A percentile compares a stretch with the other conserved stretches of the same genome.
Evolutionary conservation across 2,888 invertebrate genomes (phyloP).

Genomic region (Eledona agricola): DNA sequence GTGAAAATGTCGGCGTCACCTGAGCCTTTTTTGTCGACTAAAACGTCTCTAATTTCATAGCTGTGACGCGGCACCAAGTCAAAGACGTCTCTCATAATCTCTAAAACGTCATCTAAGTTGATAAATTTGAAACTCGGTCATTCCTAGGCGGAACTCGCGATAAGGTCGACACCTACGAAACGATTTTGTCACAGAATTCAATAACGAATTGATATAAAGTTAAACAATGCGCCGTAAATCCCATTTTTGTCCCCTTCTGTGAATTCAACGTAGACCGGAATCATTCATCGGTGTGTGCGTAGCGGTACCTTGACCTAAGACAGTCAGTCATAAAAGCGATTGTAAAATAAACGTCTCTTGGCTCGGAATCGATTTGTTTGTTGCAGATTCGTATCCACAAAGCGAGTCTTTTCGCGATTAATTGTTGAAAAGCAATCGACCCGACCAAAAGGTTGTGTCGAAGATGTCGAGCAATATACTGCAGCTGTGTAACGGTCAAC

Average conservation of each 20-base stretch:
- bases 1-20: slow-evolving; percentile 27
- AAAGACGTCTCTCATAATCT: too few species aligned
- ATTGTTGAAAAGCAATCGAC: not conserved
- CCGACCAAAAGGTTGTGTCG: too few species aligned
- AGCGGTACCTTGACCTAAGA: slow-evolving; percentile 39
- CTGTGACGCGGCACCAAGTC: too few species aligned
- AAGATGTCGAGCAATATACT: too few species aligned
- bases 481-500: too few species aligned
- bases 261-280: slow-evolving; percentile 18
- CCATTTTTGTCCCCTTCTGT: slow-evolving; percentile 12
- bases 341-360: slow-evolving; percentile 14
- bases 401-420: not conserved
- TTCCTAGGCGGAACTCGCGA: too few species aligned
- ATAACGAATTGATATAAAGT: too few species aligned
- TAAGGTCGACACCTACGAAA: too few species aligned
- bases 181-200: too few species aligned
- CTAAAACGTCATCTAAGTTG: too few species aligned
- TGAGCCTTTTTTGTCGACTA: slow-evolving; percentile 13
- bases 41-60: slow-evolving; percentile 12
- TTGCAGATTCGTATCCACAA: slow-evolving; percentile 7
- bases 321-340: slow-evolving; percentile 31
- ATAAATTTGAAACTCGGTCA: too few species aligned
- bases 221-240: too few species aligned
- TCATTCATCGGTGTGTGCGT: slow-evolving; percentile 19
- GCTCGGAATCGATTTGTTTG: slow-evolving; percentile 21